Base-by-base conservation (phyloP, 2,113 vertebrate species). In the Holacanthus passer region DNA sequence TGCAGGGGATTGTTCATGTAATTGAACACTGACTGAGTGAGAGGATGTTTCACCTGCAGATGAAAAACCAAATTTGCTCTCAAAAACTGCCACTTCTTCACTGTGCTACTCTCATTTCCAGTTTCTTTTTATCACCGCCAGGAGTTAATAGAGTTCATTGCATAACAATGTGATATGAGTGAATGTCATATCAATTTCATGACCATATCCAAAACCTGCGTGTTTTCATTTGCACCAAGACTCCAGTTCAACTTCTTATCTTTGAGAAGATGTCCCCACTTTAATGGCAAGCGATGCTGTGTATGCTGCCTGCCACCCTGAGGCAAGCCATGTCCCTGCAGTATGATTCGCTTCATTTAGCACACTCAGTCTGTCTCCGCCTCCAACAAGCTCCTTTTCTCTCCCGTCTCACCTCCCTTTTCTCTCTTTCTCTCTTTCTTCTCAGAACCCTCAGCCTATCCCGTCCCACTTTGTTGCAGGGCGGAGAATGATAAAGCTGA, bases 291-390 rank as follows among this genome's bases (percentile, higher is more conserved):
- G 62, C 29, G 53, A 50, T 59, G 69, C 29, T 48, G 68, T 45
- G 41, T n/a, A 17, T 31, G 41, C 62, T 50, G 52, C 39, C 59
- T 72, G 73, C 67, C 74, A 66, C 67, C 81, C 67, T 43, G 59
- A 59, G 72, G 79, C 64, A 17, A 39, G 45, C 16, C 47, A 32
- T 17, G 64, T 75, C 47, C 29, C 72, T 47, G 48, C 80, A 70
- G 43, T 29, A 5, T 10, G 52, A 41, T 59, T 59, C 41, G 7
- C 52, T 59, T 59, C 60, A 66, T 65, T 20, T 32, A 24, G 39
- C 67, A 62, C 7, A 12, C 52, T 60, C 37, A n/a, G 41, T 22
- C 48, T 56, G 45, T 62, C 59, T 74, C 29, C 11, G 27, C 47
- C 50, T 39, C 11, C 35, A 43, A 20, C 31, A 7, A 16, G 9